Evolutionary conservation across 2,888 invertebrate species (phyloP), one percentile per base, ranked within the genome.

Genomic region (Caradrina kadenii): DNA sequence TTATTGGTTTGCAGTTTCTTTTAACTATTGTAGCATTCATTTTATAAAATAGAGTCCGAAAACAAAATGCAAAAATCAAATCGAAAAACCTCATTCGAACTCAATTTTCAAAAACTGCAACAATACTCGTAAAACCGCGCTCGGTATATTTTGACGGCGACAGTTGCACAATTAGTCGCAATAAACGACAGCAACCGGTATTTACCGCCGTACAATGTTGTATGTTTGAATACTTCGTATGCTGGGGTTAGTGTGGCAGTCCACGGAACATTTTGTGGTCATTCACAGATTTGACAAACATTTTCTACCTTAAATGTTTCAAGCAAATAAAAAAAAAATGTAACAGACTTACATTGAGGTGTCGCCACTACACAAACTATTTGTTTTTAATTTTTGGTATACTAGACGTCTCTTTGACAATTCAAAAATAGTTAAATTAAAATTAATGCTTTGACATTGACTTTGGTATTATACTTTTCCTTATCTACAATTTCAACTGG

Each of bases 161-260:
- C 74, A 74, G 76, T 79, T 45, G 62, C 54, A 63, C 77, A 79
- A 77, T 79, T 77, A 79, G 74, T 79, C n/a, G 79, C 74, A 79
- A 74, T 74, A 74, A 79, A 77, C 75, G 79, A 49, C 35, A n/a
- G 54, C 63, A 48, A 73, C 62, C 52, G 73, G 73, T 79, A 74
- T 77, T 77, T 79, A 69, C 74, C 64, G 69, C 11, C 53, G 58
- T 35, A 74, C 69, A 74, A 60, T 77, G 74, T 79, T 79, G 74
- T 79, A 63, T 52, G 62, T 79, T 69, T 62, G 64, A 65, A 73
- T 35, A 73, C 55, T 73, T 68, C 50, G 45, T 58, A 53, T 55
- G 61, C n/a, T 42, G 35, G 17, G 26, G 63, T 73, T 58, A 76
- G 63, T 56, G 76, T 50, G 49, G 10, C 10, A 19, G 10, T 13